Percentiles rank a stretch among this genome's conserved stretches.
Conservation (phyloP, 2,888 invertebrate species). For the Leptinotarsa tumamoca region DNA sequence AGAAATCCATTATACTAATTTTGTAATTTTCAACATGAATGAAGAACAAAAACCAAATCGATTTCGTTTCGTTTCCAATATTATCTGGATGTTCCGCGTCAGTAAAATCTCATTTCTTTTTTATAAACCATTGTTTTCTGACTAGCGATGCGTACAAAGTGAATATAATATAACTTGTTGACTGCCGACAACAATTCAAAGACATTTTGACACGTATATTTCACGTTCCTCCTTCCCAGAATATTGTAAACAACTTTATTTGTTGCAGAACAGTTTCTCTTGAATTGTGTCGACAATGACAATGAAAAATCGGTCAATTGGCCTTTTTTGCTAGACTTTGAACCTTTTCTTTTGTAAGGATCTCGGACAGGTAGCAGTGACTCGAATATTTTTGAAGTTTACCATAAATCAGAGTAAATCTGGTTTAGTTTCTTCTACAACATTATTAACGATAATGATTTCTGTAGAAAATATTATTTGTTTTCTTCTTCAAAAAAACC, state of each 20-base stretch:
- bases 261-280: conserved; percentile 28
- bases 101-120: conserved; percentile 42
- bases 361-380: conserved; percentile 45
- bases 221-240: conserved; percentile 30
- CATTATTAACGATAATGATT: neutral
- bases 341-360: conserved; percentile 37
- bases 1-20: conserved; percentile 36
- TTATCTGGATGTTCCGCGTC: conserved; percentile 36
- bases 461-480: too few species aligned
- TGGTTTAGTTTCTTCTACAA: neutral
- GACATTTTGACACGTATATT: conserved; percentile 33
- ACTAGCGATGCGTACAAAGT: conserved; percentile 35
- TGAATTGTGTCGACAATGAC: conserved; percentile 28
- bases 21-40: conserved; percentile 40
- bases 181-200: conserved; percentile 21
- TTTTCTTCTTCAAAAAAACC: too few species aligned
- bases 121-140: conserved; percentile 31
- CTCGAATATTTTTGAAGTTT: conserved; percentile 30
- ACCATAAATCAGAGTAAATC: conserved; percentile 36
- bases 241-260: conserved; percentile 40
- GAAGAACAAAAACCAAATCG: conserved; percentile 35
- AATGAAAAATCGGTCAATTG: conserved; percentile 30
- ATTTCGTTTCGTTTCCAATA: conserved; percentile 32
- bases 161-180: conserved; percentile 19
- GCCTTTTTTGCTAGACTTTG: conserved; percentile 37